Evolutionary conservation across 1,140 invertebrate species (phyloP).

Genomic region (Meloidogyne exigua): DNA sequence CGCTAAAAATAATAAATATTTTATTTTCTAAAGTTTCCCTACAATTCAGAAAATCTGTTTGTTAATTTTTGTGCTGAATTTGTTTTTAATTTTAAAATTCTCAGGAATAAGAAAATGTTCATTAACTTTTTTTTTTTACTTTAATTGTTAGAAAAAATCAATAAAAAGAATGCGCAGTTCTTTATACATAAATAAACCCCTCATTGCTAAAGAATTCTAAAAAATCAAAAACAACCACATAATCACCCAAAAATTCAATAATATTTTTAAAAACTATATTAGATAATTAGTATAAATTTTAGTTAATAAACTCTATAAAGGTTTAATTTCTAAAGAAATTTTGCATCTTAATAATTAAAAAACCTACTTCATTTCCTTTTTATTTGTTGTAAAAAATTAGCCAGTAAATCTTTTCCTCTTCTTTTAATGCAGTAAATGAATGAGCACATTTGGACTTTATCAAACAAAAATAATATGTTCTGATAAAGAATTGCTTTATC

Average conservation of each 20-base stretch:
- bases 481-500: background rate
- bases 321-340: background rate
- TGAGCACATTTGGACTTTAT: background rate
- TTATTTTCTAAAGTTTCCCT: background rate
- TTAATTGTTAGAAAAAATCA: background rate
- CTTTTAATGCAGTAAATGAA: background rate
- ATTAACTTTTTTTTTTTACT: no score
- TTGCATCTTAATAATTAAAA: background rate
- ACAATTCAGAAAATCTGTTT: background rate
- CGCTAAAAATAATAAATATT: background rate
- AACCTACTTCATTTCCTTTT: background rate
- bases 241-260: no score
- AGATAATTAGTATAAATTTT: no score
- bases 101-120: background rate
- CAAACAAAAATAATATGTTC: background rate
- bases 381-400: background rate
- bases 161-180: background rate
- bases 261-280: no score
- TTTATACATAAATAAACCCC: background rate
- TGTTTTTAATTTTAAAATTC: background rate
- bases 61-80: background rate
- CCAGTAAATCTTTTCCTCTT: background rate
- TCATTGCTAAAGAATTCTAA: no score
- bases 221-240: no score
- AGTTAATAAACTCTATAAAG: no score